Evolutionary conservation across 2,888 invertebrate species (phyloP), one percentile per base, ranked within the genome.

Genomic region (Drosophila leonis): DNA sequence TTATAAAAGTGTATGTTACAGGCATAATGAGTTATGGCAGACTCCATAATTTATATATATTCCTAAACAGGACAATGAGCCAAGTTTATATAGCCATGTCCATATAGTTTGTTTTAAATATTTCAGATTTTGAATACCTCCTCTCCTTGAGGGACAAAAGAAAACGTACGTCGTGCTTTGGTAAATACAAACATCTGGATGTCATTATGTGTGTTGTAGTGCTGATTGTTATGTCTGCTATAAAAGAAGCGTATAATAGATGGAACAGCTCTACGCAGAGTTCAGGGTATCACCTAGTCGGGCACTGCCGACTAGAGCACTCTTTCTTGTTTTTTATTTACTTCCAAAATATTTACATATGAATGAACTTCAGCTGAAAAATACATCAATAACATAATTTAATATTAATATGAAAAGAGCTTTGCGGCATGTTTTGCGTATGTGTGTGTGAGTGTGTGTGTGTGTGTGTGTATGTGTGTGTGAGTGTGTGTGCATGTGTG

Each of bases 341-440:
- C 20, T 24, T 2, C 13, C 12, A 42, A 39, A 31, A 67, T 15
- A 57, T 68, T 67, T 67, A 57, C 56, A 56, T 68, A 68, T 59
- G 52, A 67, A 46, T 68, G 27, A 59, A 67, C 69, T 46, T 9
- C n/a, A 27, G 4, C n/a, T 39, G 24, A 52, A 57, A 59, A 37
- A 57, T 33, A 51, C 52, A 68, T 68, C 59, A 68, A 68, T 41
- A 56, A 62, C 44, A 62, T 24, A 46, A 51, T 56, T 44, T 39
- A 68, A 68, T 59, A 57, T 57, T 56, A 42, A 57, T 37, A 56
- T 33, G 37, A 15, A 51, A 66, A 31, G 49, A 33, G 27, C 33
- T 55, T 8, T 56, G 56, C 12, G 39, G 48, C 48, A 49, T 54
- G 13, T 13, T 52, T 31, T 33, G 3, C 20, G 20, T 24, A 12